Base-by-base conservation (phyloP, 1,140 invertebrate species). In the Bombus waltoni region DNA sequence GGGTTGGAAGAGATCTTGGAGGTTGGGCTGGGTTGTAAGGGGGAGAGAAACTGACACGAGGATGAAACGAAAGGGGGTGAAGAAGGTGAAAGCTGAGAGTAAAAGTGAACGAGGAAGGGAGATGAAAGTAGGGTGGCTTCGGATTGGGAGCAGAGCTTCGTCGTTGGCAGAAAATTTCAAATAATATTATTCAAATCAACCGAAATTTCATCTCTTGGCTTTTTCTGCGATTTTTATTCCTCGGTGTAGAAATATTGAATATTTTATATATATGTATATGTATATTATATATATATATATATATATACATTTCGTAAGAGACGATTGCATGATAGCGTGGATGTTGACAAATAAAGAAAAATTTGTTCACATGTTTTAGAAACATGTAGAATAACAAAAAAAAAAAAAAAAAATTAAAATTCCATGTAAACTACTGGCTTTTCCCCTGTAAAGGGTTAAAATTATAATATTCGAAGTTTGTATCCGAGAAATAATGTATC, bases 81-180 rank as follows among this genome's bases (percentile, higher is more conserved):
- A 44, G 32, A 47, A 44, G 65, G 35, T 53, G 66, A 71, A 68
- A 76, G 59, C 59, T 53, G 81, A 44, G 66, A 79, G 83, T 84
- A 79, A 79, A 84, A 76, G 66, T 79, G 75, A 57, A 65, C 42
- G 44, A 42, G n/a, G 6, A 47, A 70, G n/a, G 8, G 42, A 35
- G 65, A 83, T 40, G 40, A 59, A n/a, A 40, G 53, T 6, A 62
- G 44, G 25, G 44, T 13, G 25, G 35, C 15, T n/a, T n/a, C 9
- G 28, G 9, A 40, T n/a, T n/a, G n/a, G 70, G 38, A 25, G 35
- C 13, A 78, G 28, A 28, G 28, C 1, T 13, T 18, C 18, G 38
- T 53, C 18, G 25, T 13, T 38, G 35, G 38, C 4, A 10, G 28
- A n/a, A 62, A 62, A 62, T 62, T 62, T 62, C 59, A n/a, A 62